These are phyloP conservation scores for Typhlomys cinereus DNA, from an alignment of 2,113 vertebrate genomes.

Conservation along the genomic window DNA sequence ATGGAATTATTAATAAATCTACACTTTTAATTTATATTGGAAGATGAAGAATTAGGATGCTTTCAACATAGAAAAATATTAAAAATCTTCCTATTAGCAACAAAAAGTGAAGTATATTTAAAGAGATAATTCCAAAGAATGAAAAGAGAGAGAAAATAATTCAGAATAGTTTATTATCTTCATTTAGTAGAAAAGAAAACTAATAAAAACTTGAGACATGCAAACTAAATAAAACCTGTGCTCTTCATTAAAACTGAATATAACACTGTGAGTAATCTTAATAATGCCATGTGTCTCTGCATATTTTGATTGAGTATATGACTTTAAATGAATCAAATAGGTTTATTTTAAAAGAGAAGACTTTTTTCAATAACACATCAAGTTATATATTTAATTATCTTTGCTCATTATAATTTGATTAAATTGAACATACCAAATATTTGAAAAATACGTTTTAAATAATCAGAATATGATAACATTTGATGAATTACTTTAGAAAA, in stretches of 20 bases:
- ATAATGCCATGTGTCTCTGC: slow-evolving; percentile 31
- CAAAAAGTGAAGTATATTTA: not conserved
- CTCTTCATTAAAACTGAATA: slow-evolving; percentile 18
- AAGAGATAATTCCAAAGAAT: not conserved
- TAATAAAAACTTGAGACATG: not conserved
- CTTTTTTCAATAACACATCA: not conserved
- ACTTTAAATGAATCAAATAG: not conserved
- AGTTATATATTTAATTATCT: not conserved
- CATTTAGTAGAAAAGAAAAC: too few relatives aligned
- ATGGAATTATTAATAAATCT: not conserved
- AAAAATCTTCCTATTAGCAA: not conserved
- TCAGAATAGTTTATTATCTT: not conserved
- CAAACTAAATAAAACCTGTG: slow-evolving; percentile 50
- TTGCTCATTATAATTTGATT: not conserved
- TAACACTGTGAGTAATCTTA: slow-evolving; percentile 32
- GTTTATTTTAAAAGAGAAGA: not conserved
- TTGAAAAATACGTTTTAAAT: not conserved
- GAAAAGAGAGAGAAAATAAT: not conserved
- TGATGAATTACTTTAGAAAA: too few relatives aligned
- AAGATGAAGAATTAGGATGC: not conserved
- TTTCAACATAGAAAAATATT: too few relatives aligned
- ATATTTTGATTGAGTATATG: slow-evolving; percentile 46
- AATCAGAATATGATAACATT: not conserved
- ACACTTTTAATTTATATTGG: not conserved
- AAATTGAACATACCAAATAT: not conserved